Conservation (phyloP, 2,888 invertebrate species). For the Uloborus plumipes region DNA sequence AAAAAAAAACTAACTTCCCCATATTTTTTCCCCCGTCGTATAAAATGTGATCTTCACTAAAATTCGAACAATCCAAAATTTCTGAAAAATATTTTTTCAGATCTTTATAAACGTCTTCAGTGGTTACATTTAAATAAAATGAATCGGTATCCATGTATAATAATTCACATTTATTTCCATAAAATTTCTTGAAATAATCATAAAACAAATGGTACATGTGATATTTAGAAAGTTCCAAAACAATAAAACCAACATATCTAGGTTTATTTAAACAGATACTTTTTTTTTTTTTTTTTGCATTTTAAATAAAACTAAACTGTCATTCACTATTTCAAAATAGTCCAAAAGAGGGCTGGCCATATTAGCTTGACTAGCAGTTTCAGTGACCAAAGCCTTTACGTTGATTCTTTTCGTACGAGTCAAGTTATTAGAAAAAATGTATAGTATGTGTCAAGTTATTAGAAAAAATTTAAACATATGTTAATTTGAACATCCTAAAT, state of each 20-base stretch:
- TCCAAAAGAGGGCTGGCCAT: background rate
- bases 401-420: background rate
- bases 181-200: background rate
- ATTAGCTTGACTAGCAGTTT: background rate
- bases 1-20: background rate
- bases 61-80: constrained; percentile 14
- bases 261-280: too few species aligned
- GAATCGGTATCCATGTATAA: background rate
- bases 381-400: background rate
- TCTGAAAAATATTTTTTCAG: background rate
- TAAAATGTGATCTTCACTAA: background rate
- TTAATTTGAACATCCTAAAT: too few species aligned
- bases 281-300: too few species aligned
- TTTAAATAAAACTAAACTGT: background rate
- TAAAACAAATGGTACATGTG: too few species aligned
- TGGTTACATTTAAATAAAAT: background rate
- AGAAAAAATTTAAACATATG: too few species aligned
- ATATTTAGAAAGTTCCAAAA: too few species aligned
- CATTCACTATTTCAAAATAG: background rate
- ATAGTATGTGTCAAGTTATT: too few species aligned
- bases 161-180: background rate
- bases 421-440: too few species aligned
- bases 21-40: background rate
- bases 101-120: background rate
- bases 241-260: too few species aligned